phyloP scores from a whole-genome alignment of 2,888 invertebrate genomes.

The Glomeris marginata region DNA sequence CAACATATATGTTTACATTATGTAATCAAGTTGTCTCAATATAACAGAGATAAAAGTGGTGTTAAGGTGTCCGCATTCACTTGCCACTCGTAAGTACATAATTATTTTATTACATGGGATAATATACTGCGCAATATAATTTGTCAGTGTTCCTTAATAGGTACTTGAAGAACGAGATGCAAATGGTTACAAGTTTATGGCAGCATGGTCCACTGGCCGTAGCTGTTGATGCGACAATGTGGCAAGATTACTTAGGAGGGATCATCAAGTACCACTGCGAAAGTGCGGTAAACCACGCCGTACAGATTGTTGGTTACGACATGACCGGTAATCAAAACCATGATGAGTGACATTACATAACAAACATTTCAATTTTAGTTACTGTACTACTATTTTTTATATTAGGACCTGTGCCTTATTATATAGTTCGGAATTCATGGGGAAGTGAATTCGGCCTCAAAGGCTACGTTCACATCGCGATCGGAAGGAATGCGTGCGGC shows the following conservation, averaged over 20 bases:
- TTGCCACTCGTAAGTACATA: slow-evolving; percentile 47
- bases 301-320: slow-evolving; percentile 64
- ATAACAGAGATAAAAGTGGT: slow-evolving; percentile 26
- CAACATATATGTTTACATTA: neutral
- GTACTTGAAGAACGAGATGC: slow-evolving; percentile 46
- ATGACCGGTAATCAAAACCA: no score
- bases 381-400: neutral
- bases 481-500: slow-evolving; percentile 65
- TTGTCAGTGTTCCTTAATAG: slow-evolving; percentile 31
- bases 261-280: slow-evolving; percentile 68
- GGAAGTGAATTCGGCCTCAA: slow-evolving; percentile 55
- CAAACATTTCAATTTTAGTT: neutral
- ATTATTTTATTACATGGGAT: slow-evolving; percentile 1
- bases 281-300: slow-evolving; percentile 55
- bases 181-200: slow-evolving; percentile 43
- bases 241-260: slow-evolving; percentile 76
- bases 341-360: no score
- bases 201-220: slow-evolving; percentile 61
- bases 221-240: slow-evolving; percentile 64
- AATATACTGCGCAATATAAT: neutral
- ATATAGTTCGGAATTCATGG: slow-evolving; percentile 76
- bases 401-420: slow-evolving; percentile 46
- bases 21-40: neutral
- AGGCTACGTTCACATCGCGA: slow-evolving; percentile 60
- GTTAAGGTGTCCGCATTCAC: slow-evolving; percentile 40